Conservation (phyloP, 1,140 invertebrate genomes). For the Lasaia peninsularis region DNA sequence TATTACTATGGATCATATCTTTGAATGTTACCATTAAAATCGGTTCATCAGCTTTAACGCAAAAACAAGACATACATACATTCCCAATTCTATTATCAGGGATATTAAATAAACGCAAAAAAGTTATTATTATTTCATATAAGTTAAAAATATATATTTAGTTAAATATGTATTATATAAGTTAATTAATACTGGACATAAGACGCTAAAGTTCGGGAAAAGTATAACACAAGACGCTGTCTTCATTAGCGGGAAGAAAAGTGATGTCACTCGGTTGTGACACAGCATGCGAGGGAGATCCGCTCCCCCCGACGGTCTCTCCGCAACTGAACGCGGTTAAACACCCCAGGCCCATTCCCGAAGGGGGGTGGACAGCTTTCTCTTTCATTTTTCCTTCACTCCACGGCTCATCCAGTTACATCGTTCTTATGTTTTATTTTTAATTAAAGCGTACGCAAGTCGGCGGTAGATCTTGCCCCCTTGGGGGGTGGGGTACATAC, state of each 20-base stretch:
- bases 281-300: slow-evolving; percentile 61
- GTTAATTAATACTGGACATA: neutral
- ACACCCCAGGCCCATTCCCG: slow-evolving; percentile 34
- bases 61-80: too few species aligned
- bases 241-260: slow-evolving; percentile 75
- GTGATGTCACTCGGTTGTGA: slow-evolving; percentile 71
- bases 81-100: too few species aligned
- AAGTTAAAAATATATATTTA: too few species aligned
- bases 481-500: slow-evolving; percentile 60
- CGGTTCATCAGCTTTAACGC: too few species aligned
- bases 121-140: too few species aligned
- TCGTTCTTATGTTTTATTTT: slow-evolving; percentile 78
- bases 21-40: too few species aligned
- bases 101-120: too few species aligned
- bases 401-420: slow-evolving; percentile 76
- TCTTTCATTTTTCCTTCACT: slow-evolving; percentile 77
- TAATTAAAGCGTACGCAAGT: slow-evolving; percentile 77
- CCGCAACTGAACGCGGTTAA: slow-evolving; percentile 58
- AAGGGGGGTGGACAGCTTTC: slow-evolving; percentile 69
- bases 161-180: neutral
- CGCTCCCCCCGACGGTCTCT: slow-evolving; percentile 55
- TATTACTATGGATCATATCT: too few species aligned
- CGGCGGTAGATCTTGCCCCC: slow-evolving; percentile 67
- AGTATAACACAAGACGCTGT: slow-evolving; percentile 52
- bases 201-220: slow-evolving; percentile 14